A percentile compares a stretch with the other conserved stretches of the same genome.
Evolutionary conservation across 2,888 invertebrate species (phyloP).

Genomic region (Rhagophthalmus giganteus): DNA sequence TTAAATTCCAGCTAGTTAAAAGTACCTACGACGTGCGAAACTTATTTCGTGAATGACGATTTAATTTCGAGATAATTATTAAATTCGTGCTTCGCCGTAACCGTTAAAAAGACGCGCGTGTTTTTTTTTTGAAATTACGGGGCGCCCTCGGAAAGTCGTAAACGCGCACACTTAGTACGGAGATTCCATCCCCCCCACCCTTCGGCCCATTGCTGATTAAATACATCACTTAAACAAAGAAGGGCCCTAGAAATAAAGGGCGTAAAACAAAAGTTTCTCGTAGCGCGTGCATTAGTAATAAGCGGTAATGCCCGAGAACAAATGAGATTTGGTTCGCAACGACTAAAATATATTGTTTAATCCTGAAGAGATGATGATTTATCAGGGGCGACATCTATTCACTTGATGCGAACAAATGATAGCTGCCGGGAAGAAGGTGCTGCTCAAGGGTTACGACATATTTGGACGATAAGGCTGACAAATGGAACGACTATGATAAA

Average conservation of each 20-base stretch:
- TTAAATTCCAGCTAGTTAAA: neutral
- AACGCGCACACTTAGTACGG: too few relatives aligned
- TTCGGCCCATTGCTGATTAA: too few relatives aligned
- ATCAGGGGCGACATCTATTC: conserved; percentile 32
- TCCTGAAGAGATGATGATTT: conserved; percentile 33
- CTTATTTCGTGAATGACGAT: too few relatives aligned
- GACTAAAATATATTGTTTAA: conserved; percentile 39
- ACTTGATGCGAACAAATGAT: conserved; percentile 36
- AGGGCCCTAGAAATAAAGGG: too few relatives aligned
- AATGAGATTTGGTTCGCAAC: conserved; percentile 33
- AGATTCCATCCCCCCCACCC: too few relatives aligned
- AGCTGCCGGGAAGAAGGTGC: conserved; percentile 31
- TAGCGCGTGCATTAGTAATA: neutral
- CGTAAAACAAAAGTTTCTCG: conserved; percentile 9
- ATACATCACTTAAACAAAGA: too few relatives aligned
- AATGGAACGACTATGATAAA: conserved; percentile 41
- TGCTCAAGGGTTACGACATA: conserved; percentile 34
- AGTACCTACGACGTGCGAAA: too few relatives aligned
- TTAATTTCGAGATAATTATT: too few relatives aligned
- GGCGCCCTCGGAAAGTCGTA: too few relatives aligned
- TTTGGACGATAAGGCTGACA: conserved; percentile 38
- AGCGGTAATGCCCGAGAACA: conserved; percentile 20
- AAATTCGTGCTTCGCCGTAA: too few relatives aligned
- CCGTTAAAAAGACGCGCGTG: too few relatives aligned
- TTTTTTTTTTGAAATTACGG: too few relatives aligned